A percentile compares a stretch with the other conserved stretches of the same genome.
phyloP scores from a whole-genome alignment of 2,797 vertebrate genomes.

The Phalanger gymnotis region DNA sequence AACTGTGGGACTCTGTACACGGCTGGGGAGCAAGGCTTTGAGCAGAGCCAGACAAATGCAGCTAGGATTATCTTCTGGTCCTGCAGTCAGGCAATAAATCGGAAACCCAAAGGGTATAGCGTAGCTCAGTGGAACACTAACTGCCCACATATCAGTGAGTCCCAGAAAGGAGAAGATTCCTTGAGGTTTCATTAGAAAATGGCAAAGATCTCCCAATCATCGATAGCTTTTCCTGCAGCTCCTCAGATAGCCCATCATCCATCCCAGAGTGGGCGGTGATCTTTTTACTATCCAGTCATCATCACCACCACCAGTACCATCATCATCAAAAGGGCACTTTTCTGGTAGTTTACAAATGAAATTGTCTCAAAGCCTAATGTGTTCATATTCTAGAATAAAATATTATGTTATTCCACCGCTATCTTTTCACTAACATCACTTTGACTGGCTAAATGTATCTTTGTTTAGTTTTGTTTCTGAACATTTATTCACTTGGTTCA shows the following conservation, averaged over 20 bases:
- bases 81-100: constrained; percentile 20
- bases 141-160: neutral
- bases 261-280: neutral
- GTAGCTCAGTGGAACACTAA: constrained; percentile 39
- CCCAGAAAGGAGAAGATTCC: constrained; percentile 1
- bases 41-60: constrained; percentile 15
- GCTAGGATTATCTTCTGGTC: constrained; percentile 10
- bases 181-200: neutral
- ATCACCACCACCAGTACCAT: neutral
- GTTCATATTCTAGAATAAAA: neutral
- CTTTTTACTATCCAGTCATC: too few relatives aligned
- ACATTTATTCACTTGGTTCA: too few relatives aligned
- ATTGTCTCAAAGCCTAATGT: neutral
- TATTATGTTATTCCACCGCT: neutral
- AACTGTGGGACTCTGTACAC: neutral
- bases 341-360: neutral
- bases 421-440: neutral
- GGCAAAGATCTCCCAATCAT: neutral
- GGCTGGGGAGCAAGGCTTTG: constrained; percentile 10
- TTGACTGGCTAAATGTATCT: neutral
- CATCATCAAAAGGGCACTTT: neutral
- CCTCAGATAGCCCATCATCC: neutral
- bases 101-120: constrained; percentile 42
- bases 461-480: neutral
- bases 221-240: neutral